Evolutionary conservation across 2,888 invertebrate species (phyloP), one percentile per base, ranked within the genome.

Genomic region (Netelia fuscicornis): DNA sequence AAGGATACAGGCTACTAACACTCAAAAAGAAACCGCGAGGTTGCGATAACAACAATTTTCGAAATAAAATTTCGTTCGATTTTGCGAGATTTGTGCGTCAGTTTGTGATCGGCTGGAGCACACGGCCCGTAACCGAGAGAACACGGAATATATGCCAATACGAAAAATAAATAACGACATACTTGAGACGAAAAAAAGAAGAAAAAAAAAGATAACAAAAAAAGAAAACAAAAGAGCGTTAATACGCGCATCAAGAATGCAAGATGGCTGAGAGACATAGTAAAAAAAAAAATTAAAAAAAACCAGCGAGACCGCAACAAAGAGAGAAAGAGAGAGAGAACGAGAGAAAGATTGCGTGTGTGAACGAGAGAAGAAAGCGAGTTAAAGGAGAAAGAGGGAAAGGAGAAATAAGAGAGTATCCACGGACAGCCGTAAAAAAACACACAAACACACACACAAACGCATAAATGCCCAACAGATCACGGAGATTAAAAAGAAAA

Each of bases 41-140:
- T 75, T 84, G 60, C 76, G 70, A 83, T 83, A 76, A 64, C 37
- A 80, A 84, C 64, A 86, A 37, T 37, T 86, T 89, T 88, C 88
- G 87, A 89, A 89, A 85, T 87, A 89, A 90, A 89, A 90, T 89
- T 90, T 86, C 90, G 90, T 90, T 90, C 88, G 89, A 90, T 88
- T 91, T 90, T 90, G 89, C 89, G 81, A 87, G 71, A 85, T 91
- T 91, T 91, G 90, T 91, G 91, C 89, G 91, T 90, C 89, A 91
- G 91, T 91, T 90, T 91, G 91, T 90, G 89, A 90, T 89, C 90
- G 90, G 89, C 89, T 89, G 87, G 86, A 89, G 88, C 89, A 89
- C 74, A 83, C 70, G 86, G 89, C 89, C 89, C 90, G 89, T 89
- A 88, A 89, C 88, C 30, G 70, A 70, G 89, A 88, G 90, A 89